Evolutionary conservation across 2,113 vertebrate species (phyloP).

Genomic region (Spea multiplicata): DNA sequence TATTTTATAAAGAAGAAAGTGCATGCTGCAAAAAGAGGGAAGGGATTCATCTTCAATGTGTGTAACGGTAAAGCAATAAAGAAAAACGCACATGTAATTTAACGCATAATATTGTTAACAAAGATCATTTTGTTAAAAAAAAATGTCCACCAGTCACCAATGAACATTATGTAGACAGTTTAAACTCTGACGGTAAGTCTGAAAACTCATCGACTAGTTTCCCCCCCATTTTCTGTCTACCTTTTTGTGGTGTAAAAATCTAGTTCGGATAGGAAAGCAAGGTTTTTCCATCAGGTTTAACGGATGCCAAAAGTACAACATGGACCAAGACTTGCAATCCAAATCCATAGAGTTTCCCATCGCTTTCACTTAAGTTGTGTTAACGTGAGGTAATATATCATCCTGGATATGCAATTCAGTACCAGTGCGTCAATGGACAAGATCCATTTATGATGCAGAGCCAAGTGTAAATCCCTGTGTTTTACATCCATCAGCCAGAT

Average conservation of each 20-base stretch:
- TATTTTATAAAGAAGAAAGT: slow-evolving; percentile 43
- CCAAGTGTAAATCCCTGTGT: too few species aligned
- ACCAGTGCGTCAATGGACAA: background rate
- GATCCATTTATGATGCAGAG: too few species aligned
- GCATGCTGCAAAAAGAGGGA: slow-evolving; percentile 39
- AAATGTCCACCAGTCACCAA: background rate
- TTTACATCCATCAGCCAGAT: too few species aligned
- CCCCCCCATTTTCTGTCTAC: background rate
- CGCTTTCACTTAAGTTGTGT: slow-evolving; percentile 9
- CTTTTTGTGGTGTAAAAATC: background rate
- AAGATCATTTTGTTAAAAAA: background rate
- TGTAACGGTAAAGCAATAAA: slow-evolving; percentile 13
- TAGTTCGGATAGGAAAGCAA: slow-evolving; percentile 11
- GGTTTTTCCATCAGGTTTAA: background rate
- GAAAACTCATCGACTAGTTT: background rate
- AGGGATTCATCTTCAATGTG: background rate
- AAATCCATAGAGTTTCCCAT: too few species aligned
- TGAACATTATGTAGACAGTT: background rate
- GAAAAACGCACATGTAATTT: slow-evolving; percentile 3
- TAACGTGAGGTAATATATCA: slow-evolving; percentile 26
- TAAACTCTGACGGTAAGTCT: background rate
- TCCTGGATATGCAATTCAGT: slow-evolving; percentile 15
- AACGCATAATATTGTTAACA: background rate
- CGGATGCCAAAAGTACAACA: background rate
- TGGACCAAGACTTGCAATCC: background rate